phyloP scores from a whole-genome alignment of 2,888 invertebrate species.

The Melanotus villosus region DNA sequence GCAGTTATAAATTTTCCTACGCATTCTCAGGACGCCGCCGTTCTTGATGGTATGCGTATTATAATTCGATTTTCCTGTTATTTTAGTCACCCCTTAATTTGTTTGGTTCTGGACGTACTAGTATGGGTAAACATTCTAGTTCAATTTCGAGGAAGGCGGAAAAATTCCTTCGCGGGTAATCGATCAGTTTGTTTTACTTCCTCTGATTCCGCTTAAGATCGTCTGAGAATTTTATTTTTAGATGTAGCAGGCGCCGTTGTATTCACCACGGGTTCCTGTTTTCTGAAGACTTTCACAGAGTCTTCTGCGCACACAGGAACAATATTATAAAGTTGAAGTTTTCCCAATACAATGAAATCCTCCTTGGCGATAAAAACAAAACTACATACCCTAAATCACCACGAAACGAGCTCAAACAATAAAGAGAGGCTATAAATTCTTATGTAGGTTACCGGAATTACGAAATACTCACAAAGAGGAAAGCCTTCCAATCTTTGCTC shows the following conservation, averaged over 20 bases:
- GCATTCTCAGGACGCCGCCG: constrained; percentile 1
- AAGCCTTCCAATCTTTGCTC: neutral
- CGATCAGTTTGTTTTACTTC: constrained; percentile 23
- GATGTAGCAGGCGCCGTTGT: neutral
- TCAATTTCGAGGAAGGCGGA: constrained; percentile 10
- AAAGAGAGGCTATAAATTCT: neutral
- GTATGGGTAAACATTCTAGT: neutral
- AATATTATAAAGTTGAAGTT: neutral
- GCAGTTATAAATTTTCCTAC: constrained; percentile 15
- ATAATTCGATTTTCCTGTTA: constrained; percentile 19
- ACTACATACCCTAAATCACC: no score
- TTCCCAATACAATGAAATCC: neutral
- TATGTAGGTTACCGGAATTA: constrained; percentile 16
- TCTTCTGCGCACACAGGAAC: neutral
- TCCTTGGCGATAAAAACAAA: no score
- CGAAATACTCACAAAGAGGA: constrained; percentile 5
- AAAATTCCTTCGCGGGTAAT: constrained; percentile 10
- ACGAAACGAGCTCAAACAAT: no score
- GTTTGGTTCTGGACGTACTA: constrained; percentile 3
- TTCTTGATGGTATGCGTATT: neutral
- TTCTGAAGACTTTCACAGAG: no score
- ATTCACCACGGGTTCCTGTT: neutral
- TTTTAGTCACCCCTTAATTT: constrained; percentile 21
- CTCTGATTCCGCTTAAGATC: constrained; percentile 5
- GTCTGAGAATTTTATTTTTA: constrained; percentile 18